Evolutionary conservation across 2,888 invertebrate species (phyloP), one percentile per base, ranked within the genome.

Genomic region (Xanthostigma xanthostigma): DNA sequence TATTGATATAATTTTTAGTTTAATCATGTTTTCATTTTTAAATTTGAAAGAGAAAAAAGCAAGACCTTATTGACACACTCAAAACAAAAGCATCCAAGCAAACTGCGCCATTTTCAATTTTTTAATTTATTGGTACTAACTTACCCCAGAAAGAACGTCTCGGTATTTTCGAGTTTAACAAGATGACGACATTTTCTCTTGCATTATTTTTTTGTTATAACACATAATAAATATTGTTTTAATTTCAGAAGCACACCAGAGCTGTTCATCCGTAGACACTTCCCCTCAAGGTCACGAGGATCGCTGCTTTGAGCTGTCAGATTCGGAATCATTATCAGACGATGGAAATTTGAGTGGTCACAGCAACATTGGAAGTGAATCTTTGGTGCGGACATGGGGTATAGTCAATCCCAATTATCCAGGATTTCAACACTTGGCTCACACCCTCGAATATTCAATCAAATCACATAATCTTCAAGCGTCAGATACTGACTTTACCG

Each of bases 321-420:
- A 77, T 58, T 60, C 64, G 6, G 66, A 66, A 50, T 64, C 64
- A 35, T 59, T 63, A 34, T 64, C 66, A 11, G 67, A 67, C 41
- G 67, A 67, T 52, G 63, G 64, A 53, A 67, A 67, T 57, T 54
- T 62, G 53, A 58, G 56, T 52, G 67, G 70, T 54, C 71, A 72
- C 66, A 17, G 36, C 33, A 42, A 48, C 13, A 13, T 36, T 13
- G 33, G 17, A 41, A 48, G 35, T 34, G 33, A 50, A 41, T 27
- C 27, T 27, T 6, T 27, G 27, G 56, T 59, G 12, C 65, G 66
- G 60, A 78, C 78, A 48, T 73, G 81, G 56, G 84, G 86, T 55
- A 85, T 86, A 57, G 80, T 84, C 59, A 87, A 87, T 69, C 86
- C 86, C 45, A 87, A 87, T 67, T 87, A 87, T 68, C 82, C 86